A percentile compares a stretch with the other conserved stretches of the same genome.
phyloP scores from a whole-genome alignment of 2,113 vertebrate genomes.

The Myanophis thanlyinensis region DNA sequence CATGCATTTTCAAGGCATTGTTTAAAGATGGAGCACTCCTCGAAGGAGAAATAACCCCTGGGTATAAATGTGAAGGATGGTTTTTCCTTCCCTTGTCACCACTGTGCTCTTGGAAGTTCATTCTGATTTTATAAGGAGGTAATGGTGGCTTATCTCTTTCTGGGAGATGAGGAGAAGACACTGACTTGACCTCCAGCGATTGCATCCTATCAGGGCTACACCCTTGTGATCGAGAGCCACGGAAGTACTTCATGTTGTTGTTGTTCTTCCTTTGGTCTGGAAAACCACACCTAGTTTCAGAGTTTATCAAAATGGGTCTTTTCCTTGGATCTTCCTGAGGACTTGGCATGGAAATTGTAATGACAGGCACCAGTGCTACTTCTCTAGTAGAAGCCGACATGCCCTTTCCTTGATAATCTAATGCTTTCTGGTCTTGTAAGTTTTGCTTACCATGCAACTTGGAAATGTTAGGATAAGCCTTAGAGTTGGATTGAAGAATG shows the following conservation, averaged over 20 bases:
- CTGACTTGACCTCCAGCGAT: conserved; percentile 25
- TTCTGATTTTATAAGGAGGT: neutral
- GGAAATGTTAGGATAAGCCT: conserved; percentile 60
- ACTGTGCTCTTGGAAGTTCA: conserved; percentile 22
- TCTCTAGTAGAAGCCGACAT: conserved; percentile 37
- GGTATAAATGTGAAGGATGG: neutral
- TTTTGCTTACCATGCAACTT: conserved; percentile 42
- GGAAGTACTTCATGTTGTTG: conserved; percentile 11
- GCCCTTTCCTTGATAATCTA: conserved; percentile 28
- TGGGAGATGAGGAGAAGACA: conserved; percentile 40
- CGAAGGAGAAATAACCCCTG: neutral
- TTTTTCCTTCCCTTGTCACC: neutral
- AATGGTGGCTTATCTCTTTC: conserved; percentile 13
- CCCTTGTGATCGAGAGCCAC: conserved; percentile 49
- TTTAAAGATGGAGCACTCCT: conserved; percentile 28
- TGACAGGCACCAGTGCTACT: conserved; percentile 3
- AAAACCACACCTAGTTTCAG: conserved; percentile 8
- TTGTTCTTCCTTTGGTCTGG: conserved; percentile 42
- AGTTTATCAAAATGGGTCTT: conserved; percentile 9
- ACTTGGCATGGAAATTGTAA: conserved; percentile 39
- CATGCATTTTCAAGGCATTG: conserved; percentile 8
- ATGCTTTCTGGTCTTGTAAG: conserved; percentile 24
- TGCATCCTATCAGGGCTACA: conserved; percentile 60
- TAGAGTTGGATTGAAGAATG: conserved; percentile 44
- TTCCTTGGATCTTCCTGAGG: conserved; percentile 29